Evolutionary conservation across 2,797 vertebrate genomes (phyloP).

Genomic region (Strix occidentalis): DNA sequence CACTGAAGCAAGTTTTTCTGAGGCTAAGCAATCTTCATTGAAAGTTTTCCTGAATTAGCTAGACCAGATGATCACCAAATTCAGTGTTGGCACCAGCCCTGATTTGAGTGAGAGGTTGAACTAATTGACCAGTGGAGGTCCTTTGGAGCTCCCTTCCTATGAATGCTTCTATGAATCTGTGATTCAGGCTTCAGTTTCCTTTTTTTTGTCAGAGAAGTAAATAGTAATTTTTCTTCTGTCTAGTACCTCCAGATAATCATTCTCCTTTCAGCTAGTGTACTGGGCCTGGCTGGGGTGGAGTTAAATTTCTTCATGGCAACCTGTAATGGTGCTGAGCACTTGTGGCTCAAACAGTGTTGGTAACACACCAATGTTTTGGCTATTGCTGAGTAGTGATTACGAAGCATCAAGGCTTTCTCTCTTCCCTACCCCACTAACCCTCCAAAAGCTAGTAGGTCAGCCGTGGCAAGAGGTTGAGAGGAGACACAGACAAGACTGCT

Average conservation of each 20-base stretch:
- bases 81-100: not conserved
- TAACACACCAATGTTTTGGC: not conserved
- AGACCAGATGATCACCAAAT: not conserved
- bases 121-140: rapidly evolving
- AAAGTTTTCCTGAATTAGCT: not conserved
- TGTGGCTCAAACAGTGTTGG: not conserved
- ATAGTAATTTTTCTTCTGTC: not conserved
- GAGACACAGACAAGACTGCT: not conserved
- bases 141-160: not conserved
- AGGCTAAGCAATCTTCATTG: not conserved
- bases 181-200: not conserved
- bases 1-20: not conserved
- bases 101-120: not conserved
- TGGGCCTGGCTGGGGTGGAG: not conserved
- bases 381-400: not conserved
- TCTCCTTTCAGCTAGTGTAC: not conserved
- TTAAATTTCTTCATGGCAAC: not conserved
- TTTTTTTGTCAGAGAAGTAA: not conserved
- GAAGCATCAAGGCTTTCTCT: not conserved
- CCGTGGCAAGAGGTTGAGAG: not conserved
- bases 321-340: not conserved
- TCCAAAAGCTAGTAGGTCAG: not conserved
- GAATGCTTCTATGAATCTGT: not conserved
- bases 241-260: not conserved
- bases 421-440: not conserved